phyloP scores from a whole-genome alignment of 2,113 vertebrate genomes.

The Sprattus sprattus region DNA sequence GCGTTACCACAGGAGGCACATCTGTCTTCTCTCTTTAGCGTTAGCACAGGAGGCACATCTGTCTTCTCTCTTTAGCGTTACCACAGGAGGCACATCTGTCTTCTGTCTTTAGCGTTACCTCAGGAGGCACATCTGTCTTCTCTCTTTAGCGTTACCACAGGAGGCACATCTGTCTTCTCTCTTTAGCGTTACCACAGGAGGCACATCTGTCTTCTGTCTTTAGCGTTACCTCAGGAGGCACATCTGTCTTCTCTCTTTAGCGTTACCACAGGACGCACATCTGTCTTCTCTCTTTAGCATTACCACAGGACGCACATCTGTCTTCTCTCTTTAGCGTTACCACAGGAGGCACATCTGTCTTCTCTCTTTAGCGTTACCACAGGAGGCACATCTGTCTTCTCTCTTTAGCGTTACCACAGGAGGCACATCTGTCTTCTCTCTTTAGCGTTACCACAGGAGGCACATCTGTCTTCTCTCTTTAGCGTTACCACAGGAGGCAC shows the following conservation, averaged over 20 bases:
- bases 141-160: neutral
- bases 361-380: too few relatives aligned
- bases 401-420: neutral
- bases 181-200: neutral
- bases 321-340: neutral
- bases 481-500: neutral
- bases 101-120: too few relatives aligned
- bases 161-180: slow-evolving; percentile 19
- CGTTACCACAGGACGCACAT: slow-evolving; percentile 2
- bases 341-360: slow-evolving; percentile 21
- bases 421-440: slow-evolving; percentile 18
- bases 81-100: slow-evolving; percentile 22
- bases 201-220: slow-evolving; percentile 3
- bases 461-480: slow-evolving; percentile 4
- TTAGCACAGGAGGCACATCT: slow-evolving; percentile 12
- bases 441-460: neutral
- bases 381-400: slow-evolving; percentile 22
- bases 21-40: neutral
- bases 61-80: neutral
- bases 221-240: neutral
- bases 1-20: neutral
- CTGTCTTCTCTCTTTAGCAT: neutral
- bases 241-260: slow-evolving; percentile 1
- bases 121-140: slow-evolving; percentile 20
- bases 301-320: slow-evolving; percentile 18